Evolutionary conservation across 92 coral and sea anemone species (phyloP), one percentile per base, ranked within the genome.

Genomic region (Siderastrea radians): DNA sequence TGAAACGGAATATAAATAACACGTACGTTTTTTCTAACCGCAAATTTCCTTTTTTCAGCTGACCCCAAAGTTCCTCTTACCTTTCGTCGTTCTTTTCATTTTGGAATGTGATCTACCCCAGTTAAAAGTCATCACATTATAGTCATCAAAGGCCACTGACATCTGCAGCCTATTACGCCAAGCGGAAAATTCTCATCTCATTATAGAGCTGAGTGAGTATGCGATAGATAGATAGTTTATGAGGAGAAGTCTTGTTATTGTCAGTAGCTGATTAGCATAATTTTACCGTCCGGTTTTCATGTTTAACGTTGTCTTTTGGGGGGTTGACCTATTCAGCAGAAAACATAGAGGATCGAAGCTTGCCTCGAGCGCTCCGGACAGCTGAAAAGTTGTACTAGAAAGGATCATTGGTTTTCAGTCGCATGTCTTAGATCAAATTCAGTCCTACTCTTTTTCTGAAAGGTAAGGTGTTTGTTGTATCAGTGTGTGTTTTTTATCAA

Each of bases 241-340:
- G 38, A 49, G 75, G 2, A 48, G 8, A 19, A 14, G 79, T 16
- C 50, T 55, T 43, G 9, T 26, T 26, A 12, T 43, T 75, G 64
- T 55, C 66, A 75, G 14, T 38, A 46, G 3, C 50, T 55, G 62
- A 75, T 75, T 75, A 75, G 79, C 79, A 75, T 75, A 75, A 55
- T 16, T 53, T 75, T 47, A n/a, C 65, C 49, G n/a, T 74, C 64
- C 26, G 49, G 14, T 53, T 51, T 7, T 5, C 38, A 26, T 26
- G 38, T 26, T 26, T 26, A 48, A 8, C 59, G n/a, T n/a, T n/a
- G n/a, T 54, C 52, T 46, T 53, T 54, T 16, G 49, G 10, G 3
- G 47, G 38, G 38, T 26, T 26, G 38, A 26, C 0, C 38, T 26
- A 26, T 67, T 55, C 61, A 3, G 61, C 57, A 26, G 38, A 26